Percentiles rank a stretch among this genome's conserved stretches.
These are phyloP conservation scores for Sceliomorpha sp. DNA, from an alignment of 2,888 invertebrate genomes.

Conservation along the genomic window DNA sequence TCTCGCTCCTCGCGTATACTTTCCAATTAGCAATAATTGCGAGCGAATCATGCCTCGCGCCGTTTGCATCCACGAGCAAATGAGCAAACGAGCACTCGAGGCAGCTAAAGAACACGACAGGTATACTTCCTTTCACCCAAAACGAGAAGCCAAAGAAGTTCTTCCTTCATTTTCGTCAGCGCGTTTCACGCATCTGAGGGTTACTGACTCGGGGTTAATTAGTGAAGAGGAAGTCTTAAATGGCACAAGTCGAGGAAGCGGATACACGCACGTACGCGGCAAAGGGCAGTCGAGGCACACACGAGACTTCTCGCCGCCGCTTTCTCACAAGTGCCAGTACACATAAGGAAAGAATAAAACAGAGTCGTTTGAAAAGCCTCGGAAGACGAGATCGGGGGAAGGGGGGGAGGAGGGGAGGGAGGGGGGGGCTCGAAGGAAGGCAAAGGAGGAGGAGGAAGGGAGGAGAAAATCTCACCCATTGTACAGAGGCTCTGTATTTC, in stretches of 20 bases:
- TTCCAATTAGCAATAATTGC: too few relatives aligned
- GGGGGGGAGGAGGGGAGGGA: constrained; percentile 17
- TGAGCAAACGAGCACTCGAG: too few relatives aligned
- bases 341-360: constrained; percentile 48
- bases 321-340: constrained; percentile 46
- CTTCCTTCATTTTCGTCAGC: constrained; percentile 4
- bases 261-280: constrained; percentile 15
- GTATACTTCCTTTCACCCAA: constrained; percentile 4
- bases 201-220: constrained; percentile 29
- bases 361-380: constrained; percentile 51
- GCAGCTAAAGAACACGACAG: too few relatives aligned
- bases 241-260: constrained; percentile 22
- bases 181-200: constrained; percentile 1
- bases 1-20: too few relatives aligned
- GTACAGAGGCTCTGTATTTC: constrained; percentile 53
- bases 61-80: too few relatives aligned
- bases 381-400: too few relatives aligned
- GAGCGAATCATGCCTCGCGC: too few relatives aligned
- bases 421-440: not conserved
- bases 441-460: not conserved
- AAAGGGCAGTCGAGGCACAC: constrained; percentile 24
- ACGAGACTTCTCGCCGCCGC: constrained; percentile 50
- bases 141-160: not conserved
- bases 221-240: constrained; percentile 22
- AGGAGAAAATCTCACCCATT: constrained; percentile 56